Conservation (phyloP, 2,797 vertebrate genomes). For the Microctenopoma steveboyesi region DNA sequence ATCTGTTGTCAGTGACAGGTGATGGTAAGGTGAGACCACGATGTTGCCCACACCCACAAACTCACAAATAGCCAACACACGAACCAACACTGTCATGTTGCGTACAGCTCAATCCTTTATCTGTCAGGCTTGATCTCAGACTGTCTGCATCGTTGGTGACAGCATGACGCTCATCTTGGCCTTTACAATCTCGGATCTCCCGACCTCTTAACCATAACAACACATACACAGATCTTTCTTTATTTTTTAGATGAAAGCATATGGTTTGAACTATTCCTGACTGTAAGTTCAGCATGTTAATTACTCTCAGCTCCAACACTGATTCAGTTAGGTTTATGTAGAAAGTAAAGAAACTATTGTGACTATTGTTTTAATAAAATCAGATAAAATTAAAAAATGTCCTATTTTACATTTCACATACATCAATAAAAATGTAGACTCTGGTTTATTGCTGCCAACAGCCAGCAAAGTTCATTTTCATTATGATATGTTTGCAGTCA, state of each 20-base stretch:
- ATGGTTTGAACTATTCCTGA: neutral
- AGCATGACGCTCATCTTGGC: slow-evolving; percentile 47
- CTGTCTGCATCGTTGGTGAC: slow-evolving; percentile 39
- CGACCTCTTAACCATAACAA: slow-evolving; percentile 21
- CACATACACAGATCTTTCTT: neutral
- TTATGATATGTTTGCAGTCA: neutral
- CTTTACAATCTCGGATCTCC: slow-evolving; percentile 8
- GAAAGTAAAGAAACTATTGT: neutral
- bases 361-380: too few species aligned
- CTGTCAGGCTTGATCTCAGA: slow-evolving; percentile 48
- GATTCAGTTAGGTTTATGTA: neutral
- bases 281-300: neutral
- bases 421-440: neutral
- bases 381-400: too few species aligned
- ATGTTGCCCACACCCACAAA: slow-evolving; percentile 41
- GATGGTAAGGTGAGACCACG: slow-evolving; percentile 67
- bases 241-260: too few species aligned
- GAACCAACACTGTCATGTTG: slow-evolving; percentile 26
- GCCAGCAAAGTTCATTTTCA: neutral
- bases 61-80: slow-evolving; percentile 33
- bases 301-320: neutral
- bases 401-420: neutral
- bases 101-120: slow-evolving; percentile 34
- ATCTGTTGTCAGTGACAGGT: slow-evolving; percentile 70
- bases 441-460: too few species aligned